These are phyloP conservation scores for Panulirus ornatus DNA, from an alignment of 1,140 invertebrate species.

Conservation along the genomic window DNA sequence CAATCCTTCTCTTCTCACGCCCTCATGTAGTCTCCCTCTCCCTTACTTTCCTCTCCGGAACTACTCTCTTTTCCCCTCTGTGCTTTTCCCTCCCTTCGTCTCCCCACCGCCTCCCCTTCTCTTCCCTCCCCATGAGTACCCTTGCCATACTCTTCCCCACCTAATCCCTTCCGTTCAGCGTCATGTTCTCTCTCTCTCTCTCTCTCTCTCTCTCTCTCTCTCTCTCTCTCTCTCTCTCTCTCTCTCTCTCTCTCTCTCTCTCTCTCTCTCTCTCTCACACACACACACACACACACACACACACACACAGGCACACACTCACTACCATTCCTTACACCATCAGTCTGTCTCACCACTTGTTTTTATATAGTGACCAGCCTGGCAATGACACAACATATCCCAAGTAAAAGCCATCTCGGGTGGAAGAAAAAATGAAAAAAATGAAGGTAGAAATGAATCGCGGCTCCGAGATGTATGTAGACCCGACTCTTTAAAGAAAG, in stretches of 20 bases:
- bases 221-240: background rate
- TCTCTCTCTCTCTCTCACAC: background rate
- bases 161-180: background rate
- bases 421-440: too few species aligned
- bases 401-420: too few species aligned
- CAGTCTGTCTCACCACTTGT: too few species aligned
- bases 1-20: background rate
- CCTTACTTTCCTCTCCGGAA: background rate
- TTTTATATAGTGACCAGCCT: too few species aligned
- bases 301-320: background rate
- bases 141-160: slow-evolving; percentile 29
- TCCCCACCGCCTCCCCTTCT: slow-evolving; percentile 15
- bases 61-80: background rate
- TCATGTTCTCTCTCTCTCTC: background rate
- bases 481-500: too few species aligned
- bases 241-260: background rate
- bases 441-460: too few species aligned
- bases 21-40: background rate
- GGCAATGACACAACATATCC: too few species aligned
- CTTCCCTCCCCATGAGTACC: slow-evolving; percentile 21
- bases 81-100: background rate
- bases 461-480: too few species aligned
- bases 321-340: background rate
- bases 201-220: background rate
- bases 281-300: slow-evolving; percentile 22